Conservation (phyloP, 2,888 invertebrate genomes). For the Epicampocera succincta region DNA sequence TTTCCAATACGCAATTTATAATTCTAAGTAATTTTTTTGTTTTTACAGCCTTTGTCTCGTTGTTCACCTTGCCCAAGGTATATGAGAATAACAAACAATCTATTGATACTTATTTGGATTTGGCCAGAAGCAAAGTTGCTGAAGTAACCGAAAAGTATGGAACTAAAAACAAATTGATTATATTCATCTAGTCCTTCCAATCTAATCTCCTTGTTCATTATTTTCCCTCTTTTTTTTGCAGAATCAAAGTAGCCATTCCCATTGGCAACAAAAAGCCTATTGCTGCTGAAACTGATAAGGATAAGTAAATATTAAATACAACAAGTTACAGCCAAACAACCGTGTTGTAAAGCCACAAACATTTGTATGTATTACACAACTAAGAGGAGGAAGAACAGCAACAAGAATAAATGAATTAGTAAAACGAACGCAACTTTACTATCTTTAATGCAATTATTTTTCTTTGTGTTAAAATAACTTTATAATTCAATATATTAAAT, state of each 20-base stretch:
- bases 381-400: constrained; percentile 51
- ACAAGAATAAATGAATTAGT: constrained; percentile 25
- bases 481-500: constrained; percentile 50
- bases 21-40: background rate
- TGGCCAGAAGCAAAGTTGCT: constrained; percentile 92
- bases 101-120: constrained; percentile 94
- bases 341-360: constrained; percentile 56
- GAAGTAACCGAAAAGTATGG: constrained; percentile 94
- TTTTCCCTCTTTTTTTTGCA: constrained; percentile 75
- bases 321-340: constrained; percentile 64
- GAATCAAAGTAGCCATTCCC: constrained; percentile 93
- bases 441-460: constrained; percentile 69
- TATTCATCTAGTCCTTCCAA: background rate
- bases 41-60: constrained; percentile 91
- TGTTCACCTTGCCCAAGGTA: constrained; percentile 97
- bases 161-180: background rate
- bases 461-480: constrained; percentile 68
- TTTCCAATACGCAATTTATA: no score
- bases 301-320: constrained; percentile 85
- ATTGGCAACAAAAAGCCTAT: constrained; percentile 92
- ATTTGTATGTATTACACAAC: constrained; percentile 66
- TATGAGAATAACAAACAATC: constrained; percentile 97
- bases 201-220: background rate
- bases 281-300: constrained; percentile 86
- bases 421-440: constrained; percentile 72